These are phyloP conservation scores for Actias luna DNA, from an alignment of 2,888 invertebrate species.

Conservation along the genomic window DNA sequence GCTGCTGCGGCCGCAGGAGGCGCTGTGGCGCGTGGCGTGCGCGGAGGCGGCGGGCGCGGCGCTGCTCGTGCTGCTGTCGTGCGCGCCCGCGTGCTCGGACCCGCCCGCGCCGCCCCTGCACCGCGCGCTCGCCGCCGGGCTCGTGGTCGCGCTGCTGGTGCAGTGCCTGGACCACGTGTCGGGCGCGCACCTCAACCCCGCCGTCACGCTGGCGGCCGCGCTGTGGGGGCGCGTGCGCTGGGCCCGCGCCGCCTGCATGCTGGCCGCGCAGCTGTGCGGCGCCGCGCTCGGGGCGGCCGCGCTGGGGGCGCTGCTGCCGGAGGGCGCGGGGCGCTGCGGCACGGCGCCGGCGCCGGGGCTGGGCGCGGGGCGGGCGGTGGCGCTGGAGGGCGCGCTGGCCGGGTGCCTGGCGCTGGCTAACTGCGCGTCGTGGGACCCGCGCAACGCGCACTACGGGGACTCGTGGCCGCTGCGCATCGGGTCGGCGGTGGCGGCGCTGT, in stretches of 20 bases:
- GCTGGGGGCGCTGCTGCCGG: conserved; percentile 66
- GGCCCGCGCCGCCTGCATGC: conserved; percentile 79
- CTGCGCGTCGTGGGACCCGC: conserved; percentile 87
- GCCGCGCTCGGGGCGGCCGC: conserved; percentile 83
- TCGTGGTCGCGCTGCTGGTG: conserved; percentile 85
- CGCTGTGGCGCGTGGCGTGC: conserved; percentile 52
- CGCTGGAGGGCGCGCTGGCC: conserved; percentile 84
- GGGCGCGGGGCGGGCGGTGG: conserved; percentile 76
- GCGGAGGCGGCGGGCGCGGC: conserved; percentile 86
- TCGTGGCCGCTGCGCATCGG: conserved; percentile 86
- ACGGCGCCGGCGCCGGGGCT: conserved; percentile 68
- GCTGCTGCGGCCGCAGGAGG: conserved; percentile 24
- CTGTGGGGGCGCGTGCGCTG: conserved; percentile 72
- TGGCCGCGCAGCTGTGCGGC: conserved; percentile 85
- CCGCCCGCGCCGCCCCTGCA: conserved; percentile 53
- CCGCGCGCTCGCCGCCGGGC: conserved; percentile 82
- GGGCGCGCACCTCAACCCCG: conserved; percentile 89
- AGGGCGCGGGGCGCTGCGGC: conserved; percentile 37
- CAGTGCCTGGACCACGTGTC: conserved; percentile 89
- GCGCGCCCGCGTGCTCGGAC: conserved; percentile 78
- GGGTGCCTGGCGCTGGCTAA: conserved; percentile 84
- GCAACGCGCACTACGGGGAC: conserved; percentile 83
- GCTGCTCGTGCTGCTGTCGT: conserved; percentile 86
- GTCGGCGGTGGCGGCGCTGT: conserved; percentile 82
- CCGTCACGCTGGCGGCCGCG: conserved; percentile 85